A percentile compares a stretch with the other conserved stretches of the same genome.
These are phyloP conservation scores for Mycogona germanica DNA, from an alignment of 2,888 invertebrate species.

Conservation along the genomic window DNA sequence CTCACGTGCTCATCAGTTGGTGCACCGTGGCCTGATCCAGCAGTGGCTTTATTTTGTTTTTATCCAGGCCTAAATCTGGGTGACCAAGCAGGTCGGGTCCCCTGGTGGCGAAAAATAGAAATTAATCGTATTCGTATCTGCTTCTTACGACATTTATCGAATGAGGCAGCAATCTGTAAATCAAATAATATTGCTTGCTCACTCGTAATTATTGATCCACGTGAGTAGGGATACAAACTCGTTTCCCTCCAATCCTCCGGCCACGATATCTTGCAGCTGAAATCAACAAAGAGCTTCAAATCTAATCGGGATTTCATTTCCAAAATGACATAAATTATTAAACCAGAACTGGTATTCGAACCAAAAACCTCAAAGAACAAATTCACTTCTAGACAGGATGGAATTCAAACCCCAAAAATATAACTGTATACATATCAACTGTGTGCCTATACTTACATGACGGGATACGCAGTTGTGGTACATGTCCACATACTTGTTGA, in stretches of 20 bases:
- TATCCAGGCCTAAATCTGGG: conserved; percentile 58
- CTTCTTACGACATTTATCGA: no score
- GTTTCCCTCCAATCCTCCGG: conserved; percentile 81
- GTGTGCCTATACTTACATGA: conserved; percentile 30
- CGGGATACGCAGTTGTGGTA: conserved; percentile 68
- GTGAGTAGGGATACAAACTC: conserved; percentile 89
- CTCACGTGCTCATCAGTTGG: conserved; percentile 66
- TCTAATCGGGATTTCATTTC: no score
- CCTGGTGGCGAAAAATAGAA: conserved; percentile 27
- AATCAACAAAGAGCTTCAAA: no score
- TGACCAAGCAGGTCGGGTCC: conserved; percentile 79
- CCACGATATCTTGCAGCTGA: conserved; percentile 72
- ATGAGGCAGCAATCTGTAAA: not conserved
- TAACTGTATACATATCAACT: no score
- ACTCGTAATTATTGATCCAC: conserved; percentile 82
- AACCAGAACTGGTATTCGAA: no score
- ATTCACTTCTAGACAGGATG: no score
- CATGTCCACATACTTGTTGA: conserved; percentile 80
- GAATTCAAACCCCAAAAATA: no score
- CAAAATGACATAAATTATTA: no score
- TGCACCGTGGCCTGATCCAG: conserved; percentile 59
- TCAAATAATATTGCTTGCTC: not conserved
- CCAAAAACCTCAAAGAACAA: no score
- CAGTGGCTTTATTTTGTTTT: conserved; percentile 55
- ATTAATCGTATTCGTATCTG: no score